Evolutionary conservation across 2,888 invertebrate genomes (phyloP), one percentile per base, ranked within the genome.

Genomic region (Sympetrum striolatum): DNA sequence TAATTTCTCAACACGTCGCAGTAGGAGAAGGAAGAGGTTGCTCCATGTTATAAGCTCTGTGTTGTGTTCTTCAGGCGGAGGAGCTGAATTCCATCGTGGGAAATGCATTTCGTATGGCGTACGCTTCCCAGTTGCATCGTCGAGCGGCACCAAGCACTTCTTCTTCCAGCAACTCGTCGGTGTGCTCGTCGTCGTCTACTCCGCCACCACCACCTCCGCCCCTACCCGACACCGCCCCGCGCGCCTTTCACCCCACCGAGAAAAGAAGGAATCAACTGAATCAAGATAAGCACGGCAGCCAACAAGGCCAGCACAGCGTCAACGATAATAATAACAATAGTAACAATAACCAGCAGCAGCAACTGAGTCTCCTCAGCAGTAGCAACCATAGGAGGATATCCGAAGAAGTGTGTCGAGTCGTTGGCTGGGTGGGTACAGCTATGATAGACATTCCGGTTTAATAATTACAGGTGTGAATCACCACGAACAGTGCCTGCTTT

Each of bases 21-120:
- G 48, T 12, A 5, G 48, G 12, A 10, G 12, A 18, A 18, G 18
- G 53, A 53, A 53, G 44, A 53, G 8, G 18, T 53, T 18, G 53
- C 53, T 53, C 18, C 4, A 53, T 18, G 4, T 44, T 44, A 53
- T 53, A 53, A 53, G 18, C 53, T 53, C 6, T 44, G 44, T 44
- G 18, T 53, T 31, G 25, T 73, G 31, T 25, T 73, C 31, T 93
- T 4, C 96, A 98, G 98, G 97, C 97, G 93, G 98, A 98, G 94
- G 97, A 98, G 95, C 94, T 98, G 93, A 98, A 97, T 95, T 95
- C 96, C 92, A 96, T 98, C 93, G 97, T 98, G 93, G 98, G 98
- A 94, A 97, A 97, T 96, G 98, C 98, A 93, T 98, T 98, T 95
- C 97, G 97, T 94, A 97, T 97, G 96, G 98, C 98, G 93, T 98